A percentile compares a stretch with the other conserved stretches of the same genome.
Evolutionary conservation across 64 coral and sea anemone genomes (phyloP).

Genomic region (Actinia equina): DNA sequence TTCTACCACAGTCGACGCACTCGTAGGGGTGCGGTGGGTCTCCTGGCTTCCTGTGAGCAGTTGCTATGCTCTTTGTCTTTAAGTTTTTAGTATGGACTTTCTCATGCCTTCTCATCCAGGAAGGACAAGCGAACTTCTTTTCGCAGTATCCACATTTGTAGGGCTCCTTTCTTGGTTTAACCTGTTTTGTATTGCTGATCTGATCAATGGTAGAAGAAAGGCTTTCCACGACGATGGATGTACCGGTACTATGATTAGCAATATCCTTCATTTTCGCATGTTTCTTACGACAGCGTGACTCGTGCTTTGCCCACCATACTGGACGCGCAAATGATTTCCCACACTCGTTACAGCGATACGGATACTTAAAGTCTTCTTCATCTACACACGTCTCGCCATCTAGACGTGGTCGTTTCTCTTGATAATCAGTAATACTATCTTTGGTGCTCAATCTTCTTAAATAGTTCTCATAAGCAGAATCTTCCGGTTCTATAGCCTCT

Average conservation of each 20-base stretch:
- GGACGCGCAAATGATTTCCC: conserved; percentile 21
- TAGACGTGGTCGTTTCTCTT: background rate
- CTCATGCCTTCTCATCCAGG: conserved; percentile 13
- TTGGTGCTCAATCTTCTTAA: background rate
- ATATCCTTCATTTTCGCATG: background rate
- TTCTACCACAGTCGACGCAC: background rate
- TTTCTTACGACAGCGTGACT: background rate
- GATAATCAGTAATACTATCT: background rate
- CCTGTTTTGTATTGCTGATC: background rate
- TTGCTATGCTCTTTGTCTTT: background rate
- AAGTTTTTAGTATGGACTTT: background rate
- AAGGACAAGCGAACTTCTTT: conserved; percentile 5
- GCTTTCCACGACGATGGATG: background rate
- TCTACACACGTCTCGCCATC: background rate
- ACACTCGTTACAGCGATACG: conserved; percentile 2
- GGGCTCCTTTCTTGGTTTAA: conserved; percentile 1
- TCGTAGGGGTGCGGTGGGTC: background rate
- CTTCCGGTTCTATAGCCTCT: background rate
- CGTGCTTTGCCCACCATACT: conserved; percentile 23
- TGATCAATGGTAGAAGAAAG: background rate
- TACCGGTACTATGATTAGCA: background rate
- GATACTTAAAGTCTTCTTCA: background rate
- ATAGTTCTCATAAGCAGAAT: background rate
- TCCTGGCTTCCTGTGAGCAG: background rate
- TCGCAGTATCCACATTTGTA: conserved; percentile 11